These are phyloP conservation scores for Pollenia amentaria DNA, from an alignment of 2,888 invertebrate genomes.

Conservation along the genomic window DNA sequence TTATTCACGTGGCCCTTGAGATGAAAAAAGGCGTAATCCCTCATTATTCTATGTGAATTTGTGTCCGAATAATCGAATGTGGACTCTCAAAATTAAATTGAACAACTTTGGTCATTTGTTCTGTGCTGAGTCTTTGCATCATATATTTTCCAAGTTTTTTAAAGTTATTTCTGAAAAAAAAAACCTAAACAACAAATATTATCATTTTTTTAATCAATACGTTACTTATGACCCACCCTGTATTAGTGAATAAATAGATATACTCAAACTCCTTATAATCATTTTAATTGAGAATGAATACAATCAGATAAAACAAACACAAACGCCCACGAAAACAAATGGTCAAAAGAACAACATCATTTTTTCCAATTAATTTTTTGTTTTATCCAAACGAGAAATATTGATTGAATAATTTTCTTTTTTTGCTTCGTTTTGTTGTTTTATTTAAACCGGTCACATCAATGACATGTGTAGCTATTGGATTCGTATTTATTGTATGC, in stretches of 20 bases:
- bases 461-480: conserved; percentile 58
- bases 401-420: conserved; percentile 64
- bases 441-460: conserved; percentile 48
- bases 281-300: conserved; percentile 68
- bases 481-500: conserved; percentile 8
- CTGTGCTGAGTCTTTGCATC: too few species aligned
- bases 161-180: too few species aligned
- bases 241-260: neutral
- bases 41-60: too few species aligned
- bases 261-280: neutral
- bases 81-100: too few species aligned
- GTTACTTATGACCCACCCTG: too few species aligned
- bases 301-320: conserved; percentile 21
- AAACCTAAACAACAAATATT: too few species aligned
- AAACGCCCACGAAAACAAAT: conserved; percentile 45
- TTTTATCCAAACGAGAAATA: conserved; percentile 48
- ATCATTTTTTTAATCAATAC: too few species aligned
- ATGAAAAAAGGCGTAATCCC: too few species aligned
- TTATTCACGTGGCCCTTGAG: too few species aligned
- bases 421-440: conserved; percentile 38
- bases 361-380: conserved; percentile 71
- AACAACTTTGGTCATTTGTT: too few species aligned
- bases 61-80: too few species aligned
- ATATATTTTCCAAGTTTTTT: too few species aligned
- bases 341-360: conserved; percentile 22